A percentile compares a stretch with the other conserved stretches of the same genome.
These are phyloP conservation scores for Scatophagus argus DNA, from an alignment of 2,113 vertebrate genomes.

Conservation along the genomic window DNA sequence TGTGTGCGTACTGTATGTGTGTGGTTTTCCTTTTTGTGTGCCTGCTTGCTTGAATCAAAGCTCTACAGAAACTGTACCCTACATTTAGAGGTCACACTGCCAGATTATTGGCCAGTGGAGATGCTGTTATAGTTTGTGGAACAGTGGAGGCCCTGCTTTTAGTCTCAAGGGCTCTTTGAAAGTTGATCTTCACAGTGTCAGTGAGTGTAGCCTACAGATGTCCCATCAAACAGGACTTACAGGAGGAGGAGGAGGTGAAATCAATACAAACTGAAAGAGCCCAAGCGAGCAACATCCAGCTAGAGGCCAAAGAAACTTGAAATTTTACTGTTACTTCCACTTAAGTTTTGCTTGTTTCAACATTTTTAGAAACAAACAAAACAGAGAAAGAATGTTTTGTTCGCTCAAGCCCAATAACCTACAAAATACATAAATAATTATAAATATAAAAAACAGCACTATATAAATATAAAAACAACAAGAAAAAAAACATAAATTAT, in stretches of 20 bases:
- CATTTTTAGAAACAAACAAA: background rate
- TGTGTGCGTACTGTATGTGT: conserved; percentile 9
- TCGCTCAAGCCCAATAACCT: too few relatives aligned
- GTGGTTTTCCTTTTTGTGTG: conserved; percentile 26
- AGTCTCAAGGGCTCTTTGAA: conserved; percentile 70
- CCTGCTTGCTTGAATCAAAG: conserved; percentile 38
- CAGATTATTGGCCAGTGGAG: conserved; percentile 50
- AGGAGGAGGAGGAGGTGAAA: conserved; percentile 59
- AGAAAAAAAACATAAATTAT: too few relatives aligned
- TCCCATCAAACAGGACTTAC: conserved; percentile 39
- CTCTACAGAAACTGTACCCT: conserved; percentile 30
- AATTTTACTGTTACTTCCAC: background rate
- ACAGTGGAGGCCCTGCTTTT: conserved; percentile 47
- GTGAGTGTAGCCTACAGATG: conserved; percentile 59
- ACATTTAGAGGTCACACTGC: conserved; percentile 53
- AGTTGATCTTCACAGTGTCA: conserved; percentile 63
- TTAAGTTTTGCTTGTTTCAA: background rate
- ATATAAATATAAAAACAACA: too few relatives aligned
- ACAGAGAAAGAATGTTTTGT: background rate
- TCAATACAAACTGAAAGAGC: conserved; percentile 57
- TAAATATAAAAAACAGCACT: too few relatives aligned
- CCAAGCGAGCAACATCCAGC: conserved; percentile 27
- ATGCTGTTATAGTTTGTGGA: conserved; percentile 62
- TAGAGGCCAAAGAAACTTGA: conserved; percentile 10
- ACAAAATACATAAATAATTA: too few relatives aligned